Base-by-base conservation (phyloP, 1,140 invertebrate species). In the Thaumetopoea pityocampa region DNA sequence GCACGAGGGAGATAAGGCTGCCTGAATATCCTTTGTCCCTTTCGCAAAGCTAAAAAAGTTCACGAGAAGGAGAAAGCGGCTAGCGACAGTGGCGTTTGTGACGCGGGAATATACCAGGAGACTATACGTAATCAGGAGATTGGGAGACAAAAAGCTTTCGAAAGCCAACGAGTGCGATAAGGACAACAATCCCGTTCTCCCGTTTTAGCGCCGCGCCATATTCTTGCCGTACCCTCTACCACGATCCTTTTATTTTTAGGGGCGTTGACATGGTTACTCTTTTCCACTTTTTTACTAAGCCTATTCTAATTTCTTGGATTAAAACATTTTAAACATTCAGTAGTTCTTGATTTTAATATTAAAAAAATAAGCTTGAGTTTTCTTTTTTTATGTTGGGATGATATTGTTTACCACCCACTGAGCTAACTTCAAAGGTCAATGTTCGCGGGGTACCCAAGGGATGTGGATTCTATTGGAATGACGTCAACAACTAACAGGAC, bases 401-500 rank as follows among this genome's bases (percentile, higher is more conserved):
- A 14, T 29, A 15, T 5, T 20, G 18, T 12, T 4, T 9, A 5
- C 5, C 14, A 17, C 15, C 34, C 15, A 14, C 27, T 22, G 41
- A 22, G 35, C 34, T 29, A 18, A 16, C 15, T 41, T 26, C 8
- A 32, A 32, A 48, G 52, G 45, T 64, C 48, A 59, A 48, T 50
- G 49, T 16, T 38, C 54, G 47, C 47, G 76, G 66, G 74, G 78
- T 81, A 72, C 79, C 69, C 58, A 64, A 70, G 69, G 79, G 77
- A 80, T 80, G 66, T 68, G 60, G 53, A 67, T 69, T 76, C 71
- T 67, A 67, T 82, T 80, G 67, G 66, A 71, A 76, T 85, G 83
- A 85, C 83, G 81, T 84, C 81, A 85, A 85, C 71, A 83, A 71
- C 58, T 81, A 85, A 36, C 63, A 85, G 81, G 79, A 66, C 36